phyloP scores from a whole-genome alignment of 2,888 invertebrate genomes.

The Drosophila percnosoma region DNA sequence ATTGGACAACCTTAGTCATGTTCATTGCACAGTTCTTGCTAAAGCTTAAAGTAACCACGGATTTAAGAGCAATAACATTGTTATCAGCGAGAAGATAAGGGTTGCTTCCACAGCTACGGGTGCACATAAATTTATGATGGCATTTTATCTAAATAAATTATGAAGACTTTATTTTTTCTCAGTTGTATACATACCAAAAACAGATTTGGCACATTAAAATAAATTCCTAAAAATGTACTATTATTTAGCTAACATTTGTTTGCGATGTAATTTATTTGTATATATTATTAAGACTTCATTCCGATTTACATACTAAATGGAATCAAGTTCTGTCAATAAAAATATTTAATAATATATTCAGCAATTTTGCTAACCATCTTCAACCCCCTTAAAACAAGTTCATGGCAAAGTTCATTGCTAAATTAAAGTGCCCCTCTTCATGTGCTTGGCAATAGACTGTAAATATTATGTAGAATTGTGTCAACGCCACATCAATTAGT shows the following conservation, averaged over 20 bases:
- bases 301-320: not conserved
- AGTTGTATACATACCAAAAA: not conserved
- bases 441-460: not conserved
- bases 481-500: conserved; percentile 1
- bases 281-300: not conserved
- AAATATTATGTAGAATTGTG: not conserved
- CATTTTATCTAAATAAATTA: not conserved
- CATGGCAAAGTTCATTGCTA: not conserved
- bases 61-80: not conserved
- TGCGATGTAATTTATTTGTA: not conserved
- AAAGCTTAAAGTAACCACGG: not conserved
- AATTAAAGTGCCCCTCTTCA: not conserved
- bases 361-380: not conserved
- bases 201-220: not conserved
- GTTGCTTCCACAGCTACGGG: not conserved
- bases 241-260: not conserved
- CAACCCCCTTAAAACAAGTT: not conserved
- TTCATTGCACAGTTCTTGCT: conserved; percentile 2
- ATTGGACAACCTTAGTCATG: conserved; percentile 8
- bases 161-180: not conserved
- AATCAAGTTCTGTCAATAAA: not conserved
- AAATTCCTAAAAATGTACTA: not conserved
- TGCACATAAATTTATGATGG: not conserved
- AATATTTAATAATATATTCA: not conserved
- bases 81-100: not conserved